Evolutionary conservation across 2,888 invertebrate species (phyloP).

Genomic region (Orthosia gracilis): DNA sequence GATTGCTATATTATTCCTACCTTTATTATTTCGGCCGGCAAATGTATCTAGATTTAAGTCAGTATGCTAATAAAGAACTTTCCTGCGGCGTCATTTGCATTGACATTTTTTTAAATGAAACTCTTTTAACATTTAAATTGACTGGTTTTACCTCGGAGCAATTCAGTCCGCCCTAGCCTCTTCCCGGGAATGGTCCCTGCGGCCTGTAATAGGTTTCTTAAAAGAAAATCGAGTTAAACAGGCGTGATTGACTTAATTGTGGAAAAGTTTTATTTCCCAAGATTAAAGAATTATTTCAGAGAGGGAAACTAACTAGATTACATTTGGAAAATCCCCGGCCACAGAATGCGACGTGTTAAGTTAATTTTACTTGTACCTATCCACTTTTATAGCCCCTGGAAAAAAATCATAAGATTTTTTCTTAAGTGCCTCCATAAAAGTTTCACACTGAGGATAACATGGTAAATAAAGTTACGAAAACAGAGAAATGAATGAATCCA

Average conservation of each 20-base stretch:
- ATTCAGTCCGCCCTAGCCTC: slow-evolving; percentile 79
- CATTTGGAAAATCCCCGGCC: slow-evolving; percentile 32
- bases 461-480: slow-evolving; percentile 31
- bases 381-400: slow-evolving; percentile 19
- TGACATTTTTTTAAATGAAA: slow-evolving; percentile 82
- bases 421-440: slow-evolving; percentile 3
- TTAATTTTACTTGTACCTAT: slow-evolving; percentile 32
- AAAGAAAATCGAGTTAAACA: slow-evolving; percentile 88
- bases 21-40: slow-evolving; percentile 33
- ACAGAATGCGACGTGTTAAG: slow-evolving; percentile 39
- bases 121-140: slow-evolving; percentile 88
- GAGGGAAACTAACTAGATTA: slow-evolving; percentile 62
- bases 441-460: background rate
- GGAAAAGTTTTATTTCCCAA: slow-evolving; percentile 77
- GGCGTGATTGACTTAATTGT: slow-evolving; percentile 88
- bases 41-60: slow-evolving; percentile 58
- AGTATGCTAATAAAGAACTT: slow-evolving; percentile 65
- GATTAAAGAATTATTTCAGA: slow-evolving; percentile 74
- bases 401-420: slow-evolving; percentile 30
- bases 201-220: slow-evolving; percentile 88
- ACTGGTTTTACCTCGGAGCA: slow-evolving; percentile 85
- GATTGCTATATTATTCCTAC: slow-evolving; percentile 24
- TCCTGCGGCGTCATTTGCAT: slow-evolving; percentile 77
- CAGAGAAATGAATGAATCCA: slow-evolving; percentile 23
- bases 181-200: slow-evolving; percentile 82